Conservation (phyloP, 2,888 invertebrate genomes). For the Erebia ligea region DNA sequence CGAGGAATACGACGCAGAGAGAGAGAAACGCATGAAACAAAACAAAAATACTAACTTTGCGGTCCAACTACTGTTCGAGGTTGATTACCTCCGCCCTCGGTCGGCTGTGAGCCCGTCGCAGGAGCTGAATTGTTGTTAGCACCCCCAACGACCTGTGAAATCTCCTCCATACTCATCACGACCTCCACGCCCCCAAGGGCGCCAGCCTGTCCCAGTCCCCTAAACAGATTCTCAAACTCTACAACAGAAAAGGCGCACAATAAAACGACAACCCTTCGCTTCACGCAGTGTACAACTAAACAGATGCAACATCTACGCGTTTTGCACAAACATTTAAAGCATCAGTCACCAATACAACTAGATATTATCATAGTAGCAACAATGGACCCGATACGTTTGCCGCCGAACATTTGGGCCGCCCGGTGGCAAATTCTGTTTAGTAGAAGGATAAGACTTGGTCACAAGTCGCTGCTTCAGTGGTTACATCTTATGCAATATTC, state of each 20-base stretch:
- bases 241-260: conserved; percentile 45
- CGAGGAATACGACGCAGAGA: not conserved
- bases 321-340: conserved; percentile 4
- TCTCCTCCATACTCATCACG: conserved; percentile 69
- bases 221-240: conserved; percentile 65
- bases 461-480: too few relatives aligned
- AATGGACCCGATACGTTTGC: too few relatives aligned
- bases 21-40: not conserved
- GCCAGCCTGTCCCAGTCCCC: conserved; percentile 54
- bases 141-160: conserved; percentile 48
- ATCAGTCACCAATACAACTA: conserved; percentile 12
- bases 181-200: conserved; percentile 60
- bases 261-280: conserved; percentile 12
- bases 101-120: conserved; percentile 4
- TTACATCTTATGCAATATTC: too few relatives aligned
- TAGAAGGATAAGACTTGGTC: too few relatives aligned
- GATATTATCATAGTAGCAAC: not conserved
- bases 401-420: too few relatives aligned
- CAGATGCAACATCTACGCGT: conserved; percentile 6
- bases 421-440: too few relatives aligned
- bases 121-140: conserved; percentile 35
- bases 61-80: conserved; percentile 38
- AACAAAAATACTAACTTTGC: conserved; percentile 42
- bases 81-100: conserved; percentile 36
- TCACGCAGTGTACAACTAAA: not conserved